phyloP scores from a whole-genome alignment of 2,113 vertebrate genomes.

The Hippocampus mohnikei region DNA sequence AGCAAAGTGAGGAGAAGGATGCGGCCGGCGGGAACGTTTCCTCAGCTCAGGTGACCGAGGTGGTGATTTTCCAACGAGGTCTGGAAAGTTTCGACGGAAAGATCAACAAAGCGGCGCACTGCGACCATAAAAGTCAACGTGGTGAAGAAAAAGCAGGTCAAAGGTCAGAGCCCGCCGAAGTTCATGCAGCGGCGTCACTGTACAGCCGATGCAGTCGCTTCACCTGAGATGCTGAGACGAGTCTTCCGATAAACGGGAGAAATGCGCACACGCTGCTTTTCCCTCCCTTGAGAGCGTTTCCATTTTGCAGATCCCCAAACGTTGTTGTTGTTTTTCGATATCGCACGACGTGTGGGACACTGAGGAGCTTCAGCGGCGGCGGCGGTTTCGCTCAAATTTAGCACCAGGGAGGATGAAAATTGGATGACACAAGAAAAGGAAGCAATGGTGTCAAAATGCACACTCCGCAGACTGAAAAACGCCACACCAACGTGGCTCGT shows the following conservation, averaged over 20 bases:
- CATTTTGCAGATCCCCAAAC: constrained; percentile 10
- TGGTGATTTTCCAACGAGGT: constrained; percentile 57
- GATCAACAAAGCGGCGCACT: constrained; percentile 49
- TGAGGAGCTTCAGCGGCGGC: constrained; percentile 6
- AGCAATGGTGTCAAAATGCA: not conserved
- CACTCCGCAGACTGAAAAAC: not conserved
- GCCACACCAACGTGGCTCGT: constrained; percentile 7
- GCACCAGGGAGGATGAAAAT: constrained; percentile 18
- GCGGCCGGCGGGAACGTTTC: not conserved
- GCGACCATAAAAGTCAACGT: constrained; percentile 66
- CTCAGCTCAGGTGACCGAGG: constrained; percentile 10
- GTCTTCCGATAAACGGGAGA: constrained; percentile 30
- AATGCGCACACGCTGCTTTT: not conserved
- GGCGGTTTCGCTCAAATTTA: constrained; percentile 1
- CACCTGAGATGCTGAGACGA: constrained; percentile 41
- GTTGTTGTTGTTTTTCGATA: not conserved
- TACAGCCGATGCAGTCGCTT: constrained; percentile 7
- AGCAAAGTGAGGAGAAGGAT: not conserved
- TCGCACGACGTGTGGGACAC: not conserved
- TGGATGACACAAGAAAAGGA: not conserved
- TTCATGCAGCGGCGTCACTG: not conserved
- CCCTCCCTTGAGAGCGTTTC: constrained; percentile 16
- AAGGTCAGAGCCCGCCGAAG: not conserved
- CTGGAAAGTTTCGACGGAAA: constrained; percentile 52
- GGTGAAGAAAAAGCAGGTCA: constrained; percentile 40